Evolutionary conservation across 1,140 invertebrate species (phyloP).

Genomic region (Bombus picipes): DNA sequence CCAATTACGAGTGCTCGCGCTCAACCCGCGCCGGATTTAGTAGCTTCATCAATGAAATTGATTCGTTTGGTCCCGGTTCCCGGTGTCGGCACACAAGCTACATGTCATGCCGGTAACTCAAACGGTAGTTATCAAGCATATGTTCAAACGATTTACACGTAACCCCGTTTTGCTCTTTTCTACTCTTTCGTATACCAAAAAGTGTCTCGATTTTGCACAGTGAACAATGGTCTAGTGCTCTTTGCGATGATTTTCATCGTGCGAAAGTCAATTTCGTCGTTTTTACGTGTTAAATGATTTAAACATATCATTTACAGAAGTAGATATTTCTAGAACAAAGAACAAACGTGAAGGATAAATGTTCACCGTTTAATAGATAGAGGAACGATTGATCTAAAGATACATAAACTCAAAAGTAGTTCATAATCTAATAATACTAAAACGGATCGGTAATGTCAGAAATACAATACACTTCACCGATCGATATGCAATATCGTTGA

Average conservation of each 20-base stretch:
- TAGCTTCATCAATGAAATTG: conserved; percentile 80
- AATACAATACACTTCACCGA: not conserved
- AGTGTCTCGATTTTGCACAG: too few relatives aligned
- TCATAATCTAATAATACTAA: too few relatives aligned
- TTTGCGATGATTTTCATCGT: not conserved
- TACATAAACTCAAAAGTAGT: too few relatives aligned
- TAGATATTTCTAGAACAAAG: too few relatives aligned
- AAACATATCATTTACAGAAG: too few relatives aligned
- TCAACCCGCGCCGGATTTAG: conserved; percentile 73
- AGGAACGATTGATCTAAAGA: too few relatives aligned
- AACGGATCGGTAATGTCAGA: not conserved
- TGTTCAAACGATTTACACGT: conserved; percentile 36
- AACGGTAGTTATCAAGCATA: conserved; percentile 39
- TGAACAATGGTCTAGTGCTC: not conserved
- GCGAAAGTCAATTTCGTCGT: not conserved
- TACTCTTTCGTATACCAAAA: not conserved
- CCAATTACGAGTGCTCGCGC: conserved; percentile 75
- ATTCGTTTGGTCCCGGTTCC: conserved; percentile 66
- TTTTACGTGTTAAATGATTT: too few relatives aligned
- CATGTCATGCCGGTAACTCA: conserved; percentile 46
- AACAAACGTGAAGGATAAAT: too few relatives aligned
- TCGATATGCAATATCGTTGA: too few relatives aligned
- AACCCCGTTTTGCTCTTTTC: not conserved
- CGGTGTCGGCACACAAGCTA: conserved; percentile 22
- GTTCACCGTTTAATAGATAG: too few relatives aligned